phyloP scores from a whole-genome alignment of 2,888 invertebrate genomes.

The Panzeria rudis region DNA sequence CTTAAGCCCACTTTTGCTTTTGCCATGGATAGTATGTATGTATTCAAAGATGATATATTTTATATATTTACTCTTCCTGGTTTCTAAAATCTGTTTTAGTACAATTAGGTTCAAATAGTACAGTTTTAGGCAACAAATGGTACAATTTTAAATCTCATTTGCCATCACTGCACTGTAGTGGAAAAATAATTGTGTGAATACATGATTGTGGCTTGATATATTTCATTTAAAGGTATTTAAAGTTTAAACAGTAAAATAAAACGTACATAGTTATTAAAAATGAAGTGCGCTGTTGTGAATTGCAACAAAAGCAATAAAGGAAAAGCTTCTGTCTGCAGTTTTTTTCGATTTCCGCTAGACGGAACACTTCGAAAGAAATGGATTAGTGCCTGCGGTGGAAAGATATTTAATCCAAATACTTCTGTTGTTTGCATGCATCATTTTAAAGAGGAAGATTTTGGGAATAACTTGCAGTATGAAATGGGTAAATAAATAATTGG shows the following conservation, averaged over 20 bases:
- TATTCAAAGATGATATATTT: too few relatives aligned
- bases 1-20: too few relatives aligned
- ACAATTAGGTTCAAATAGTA: too few relatives aligned
- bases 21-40: too few relatives aligned
- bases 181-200: too few relatives aligned
- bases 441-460: too few relatives aligned
- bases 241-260: not conserved
- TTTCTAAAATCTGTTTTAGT: too few relatives aligned
- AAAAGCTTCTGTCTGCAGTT: constrained; percentile 21
- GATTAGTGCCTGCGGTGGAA: constrained; percentile 17
- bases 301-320: constrained; percentile 24
- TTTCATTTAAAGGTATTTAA: not conserved
- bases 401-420: constrained; percentile 5
- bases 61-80: too few relatives aligned
- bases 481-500: constrained; percentile 9
- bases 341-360: constrained; percentile 19
- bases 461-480: constrained; percentile 12
- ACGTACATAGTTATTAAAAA: not conserved
- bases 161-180: too few relatives aligned
- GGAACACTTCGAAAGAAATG: constrained; percentile 13
- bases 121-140: too few relatives aligned
- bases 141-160: too few relatives aligned
- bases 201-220: too few relatives aligned
- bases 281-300: constrained; percentile 32
- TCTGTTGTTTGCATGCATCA: constrained; percentile 13